These are phyloP conservation scores for Drosophila dunni DNA, from an alignment of 1,140 invertebrate species.

Conservation along the genomic window DNA sequence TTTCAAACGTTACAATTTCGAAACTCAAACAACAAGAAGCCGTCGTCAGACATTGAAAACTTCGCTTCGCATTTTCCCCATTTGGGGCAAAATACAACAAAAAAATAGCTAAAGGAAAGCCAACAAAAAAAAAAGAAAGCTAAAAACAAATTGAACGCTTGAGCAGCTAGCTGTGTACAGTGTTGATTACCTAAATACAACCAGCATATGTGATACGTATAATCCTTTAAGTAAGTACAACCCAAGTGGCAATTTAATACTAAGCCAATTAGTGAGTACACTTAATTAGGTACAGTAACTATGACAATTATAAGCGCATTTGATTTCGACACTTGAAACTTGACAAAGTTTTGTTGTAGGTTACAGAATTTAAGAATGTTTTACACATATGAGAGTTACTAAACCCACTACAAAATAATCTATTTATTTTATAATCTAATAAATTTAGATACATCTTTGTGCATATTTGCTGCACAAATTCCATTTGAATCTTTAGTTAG, in stretches of 20 bases:
- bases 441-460: no score
- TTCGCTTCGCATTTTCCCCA: conserved; percentile 24
- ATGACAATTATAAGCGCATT: conserved; percentile 8
- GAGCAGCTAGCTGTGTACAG: conserved; percentile 42
- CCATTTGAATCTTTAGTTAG: no score
- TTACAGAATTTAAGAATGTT: neutral
- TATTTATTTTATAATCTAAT: no score
- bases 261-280: conserved; percentile 25
- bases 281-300: conserved; percentile 2
- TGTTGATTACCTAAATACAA: conserved; percentile 34
- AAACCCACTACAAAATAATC: no score
- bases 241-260: conserved; percentile 10
- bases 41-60: conserved; percentile 40
- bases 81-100: neutral
- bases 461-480: no score
- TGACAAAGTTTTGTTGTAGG: neutral
- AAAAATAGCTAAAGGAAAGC: conserved; percentile 8
- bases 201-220: neutral
- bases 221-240: conserved; percentile 12
- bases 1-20: conserved; percentile 45
- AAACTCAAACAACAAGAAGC: conserved; percentile 48
- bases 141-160: conserved; percentile 43
- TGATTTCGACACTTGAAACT: neutral
- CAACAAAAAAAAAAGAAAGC: neutral
- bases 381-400: no score